A percentile compares a stretch with the other conserved stretches of the same genome.
phyloP scores from a whole-genome alignment of 2,113 vertebrate genomes.

The Ramphastos sulfuratus region DNA sequence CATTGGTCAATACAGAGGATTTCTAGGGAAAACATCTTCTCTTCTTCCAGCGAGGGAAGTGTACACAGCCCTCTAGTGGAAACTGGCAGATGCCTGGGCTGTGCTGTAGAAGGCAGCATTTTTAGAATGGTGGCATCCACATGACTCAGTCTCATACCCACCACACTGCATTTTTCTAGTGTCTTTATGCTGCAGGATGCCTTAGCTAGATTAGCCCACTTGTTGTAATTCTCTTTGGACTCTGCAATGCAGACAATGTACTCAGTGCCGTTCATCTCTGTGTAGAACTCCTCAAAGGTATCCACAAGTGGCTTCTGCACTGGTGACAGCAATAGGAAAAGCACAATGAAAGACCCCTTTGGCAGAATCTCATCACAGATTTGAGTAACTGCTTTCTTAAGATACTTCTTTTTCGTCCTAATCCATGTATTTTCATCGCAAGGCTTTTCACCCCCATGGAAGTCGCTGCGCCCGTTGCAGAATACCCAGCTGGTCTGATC shows the following conservation, averaged over 20 bases:
- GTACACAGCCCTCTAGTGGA: slow-evolving; percentile 69
- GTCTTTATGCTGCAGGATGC: slow-evolving; percentile 69
- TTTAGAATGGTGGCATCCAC: slow-evolving; percentile 77
- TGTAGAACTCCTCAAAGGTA: slow-evolving; percentile 82
- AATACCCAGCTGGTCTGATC: slow-evolving; percentile 87
- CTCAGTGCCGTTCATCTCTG: slow-evolving; percentile 80
- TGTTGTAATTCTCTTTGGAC: slow-evolving; percentile 69
- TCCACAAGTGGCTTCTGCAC: slow-evolving; percentile 79
- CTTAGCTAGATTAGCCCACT: slow-evolving; percentile 77
- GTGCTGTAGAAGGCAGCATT: slow-evolving; percentile 45
- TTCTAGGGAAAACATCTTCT: slow-evolving; percentile 78
- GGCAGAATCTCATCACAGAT: slow-evolving; percentile 83
- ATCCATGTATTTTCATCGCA: slow-evolving; percentile 83
- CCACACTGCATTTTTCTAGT: slow-evolving; percentile 72
- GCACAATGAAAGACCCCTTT: slow-evolving; percentile 74
- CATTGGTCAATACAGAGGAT: slow-evolving; percentile 80
- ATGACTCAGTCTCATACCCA: slow-evolving; percentile 83
- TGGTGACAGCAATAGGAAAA: slow-evolving; percentile 79
- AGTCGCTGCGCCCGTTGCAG: slow-evolving; percentile 83
- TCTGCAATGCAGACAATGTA: slow-evolving; percentile 82
- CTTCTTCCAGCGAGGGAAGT: slow-evolving; percentile 73
- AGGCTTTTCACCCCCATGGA: slow-evolving; percentile 68
- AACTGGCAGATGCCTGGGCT: slow-evolving; percentile 70
- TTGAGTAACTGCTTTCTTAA: slow-evolving; percentile 74
- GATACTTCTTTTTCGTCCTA: slow-evolving; percentile 74